Conservation (phyloP, 2,888 invertebrate species). For the Melolontha melolontha region DNA sequence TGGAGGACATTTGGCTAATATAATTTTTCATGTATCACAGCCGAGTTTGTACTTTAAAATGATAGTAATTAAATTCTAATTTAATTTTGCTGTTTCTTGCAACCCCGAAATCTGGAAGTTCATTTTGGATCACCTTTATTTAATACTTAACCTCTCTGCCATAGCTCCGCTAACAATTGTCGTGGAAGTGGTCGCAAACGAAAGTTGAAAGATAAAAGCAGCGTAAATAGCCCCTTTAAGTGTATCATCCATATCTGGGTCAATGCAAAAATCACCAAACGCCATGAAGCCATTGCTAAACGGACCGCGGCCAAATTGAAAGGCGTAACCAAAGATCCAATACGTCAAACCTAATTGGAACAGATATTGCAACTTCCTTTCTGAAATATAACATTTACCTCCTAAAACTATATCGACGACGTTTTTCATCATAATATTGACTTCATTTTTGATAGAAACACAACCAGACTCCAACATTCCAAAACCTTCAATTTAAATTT, state of each 20-base stretch:
- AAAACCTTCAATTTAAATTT: constrained; percentile 75
- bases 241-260: constrained; percentile 79
- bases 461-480: constrained; percentile 95
- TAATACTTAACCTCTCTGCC: constrained; percentile 84
- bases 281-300: constrained; percentile 85
- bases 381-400: constrained; percentile 65
- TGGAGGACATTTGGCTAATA: too few species aligned
- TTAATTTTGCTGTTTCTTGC: too few species aligned
- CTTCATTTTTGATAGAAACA: constrained; percentile 93
- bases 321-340: constrained; percentile 94
- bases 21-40: too few species aligned
- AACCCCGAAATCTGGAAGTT: too few species aligned
- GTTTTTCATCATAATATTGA: constrained; percentile 98
- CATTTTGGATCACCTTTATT: too few species aligned
- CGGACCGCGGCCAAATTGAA: constrained; percentile 85
- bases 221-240: constrained; percentile 89
- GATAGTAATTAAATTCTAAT: too few species aligned
- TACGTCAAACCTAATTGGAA: constrained; percentile 78
- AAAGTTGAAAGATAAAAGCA: constrained; percentile 90
- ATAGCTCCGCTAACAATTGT: constrained; percentile 95
- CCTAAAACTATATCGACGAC: constrained; percentile 93
- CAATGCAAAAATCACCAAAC: constrained; percentile 85
- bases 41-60: too few species aligned
- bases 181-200: constrained; percentile 90
- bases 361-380: not conserved